Evolutionary conservation across 2,797 vertebrate species (phyloP).

Genomic region (Gallinago solitaria): DNA sequence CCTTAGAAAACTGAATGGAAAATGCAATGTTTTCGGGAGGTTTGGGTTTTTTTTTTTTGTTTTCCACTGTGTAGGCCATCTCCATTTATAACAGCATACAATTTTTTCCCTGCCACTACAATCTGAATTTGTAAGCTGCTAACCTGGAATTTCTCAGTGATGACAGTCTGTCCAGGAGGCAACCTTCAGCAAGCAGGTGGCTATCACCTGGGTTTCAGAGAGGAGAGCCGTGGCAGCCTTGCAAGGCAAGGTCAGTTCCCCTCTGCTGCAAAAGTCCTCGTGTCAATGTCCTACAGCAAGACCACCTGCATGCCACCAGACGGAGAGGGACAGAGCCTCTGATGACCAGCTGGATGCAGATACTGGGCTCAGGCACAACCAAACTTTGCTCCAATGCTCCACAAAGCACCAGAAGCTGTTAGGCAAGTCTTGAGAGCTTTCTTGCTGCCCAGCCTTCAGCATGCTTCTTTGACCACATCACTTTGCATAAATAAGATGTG

Average conservation of each 20-base stretch:
- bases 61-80: not conserved
- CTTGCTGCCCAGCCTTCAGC: not conserved
- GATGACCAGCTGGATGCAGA: not conserved
- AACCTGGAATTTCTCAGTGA: not conserved
- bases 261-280: not conserved
- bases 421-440: not conserved
- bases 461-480: not conserved
- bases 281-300: not conserved
- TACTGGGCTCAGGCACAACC: not conserved
- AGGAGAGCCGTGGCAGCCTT: accelerated
- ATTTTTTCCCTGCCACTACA: not conserved
- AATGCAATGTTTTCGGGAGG: not conserved
- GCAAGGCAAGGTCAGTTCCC: accelerated
- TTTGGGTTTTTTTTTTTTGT: not conserved
- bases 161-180: too few species aligned
- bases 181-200: not conserved
- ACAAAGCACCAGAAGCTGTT: not conserved
- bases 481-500: not conserved
- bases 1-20: not conserved
- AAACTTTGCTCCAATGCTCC: not conserved
- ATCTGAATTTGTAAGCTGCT: not conserved
- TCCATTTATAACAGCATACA: not conserved
- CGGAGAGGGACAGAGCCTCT: not conserved
- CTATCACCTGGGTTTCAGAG: not conserved
- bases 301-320: accelerated